phyloP scores from a whole-genome alignment of 2,113 vertebrate species.

The Salvator merianae region DNA sequence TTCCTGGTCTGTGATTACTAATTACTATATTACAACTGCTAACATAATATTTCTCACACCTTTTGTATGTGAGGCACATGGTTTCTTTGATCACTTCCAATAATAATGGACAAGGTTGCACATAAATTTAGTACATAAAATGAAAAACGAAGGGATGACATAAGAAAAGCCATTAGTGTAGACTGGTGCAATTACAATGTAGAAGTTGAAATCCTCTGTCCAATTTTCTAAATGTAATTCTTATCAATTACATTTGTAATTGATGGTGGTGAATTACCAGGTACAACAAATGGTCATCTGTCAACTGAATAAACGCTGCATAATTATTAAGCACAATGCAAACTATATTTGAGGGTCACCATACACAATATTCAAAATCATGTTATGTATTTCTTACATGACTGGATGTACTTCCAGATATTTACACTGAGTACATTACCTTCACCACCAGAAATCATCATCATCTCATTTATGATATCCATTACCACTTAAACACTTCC shows the following conservation, averaged over 20 bases:
- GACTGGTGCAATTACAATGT: too few species aligned
- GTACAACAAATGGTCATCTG: not conserved
- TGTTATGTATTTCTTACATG: not conserved
- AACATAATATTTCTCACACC: not conserved
- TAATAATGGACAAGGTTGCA: not conserved
- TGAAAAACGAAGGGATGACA: too few species aligned
- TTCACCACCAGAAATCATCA: too few species aligned
- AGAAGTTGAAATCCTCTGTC: not conserved
- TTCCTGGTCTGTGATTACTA: not conserved
- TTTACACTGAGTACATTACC: too few species aligned
- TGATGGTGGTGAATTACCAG: too few species aligned
- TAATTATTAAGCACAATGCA: not conserved
- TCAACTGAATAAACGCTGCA: not conserved
- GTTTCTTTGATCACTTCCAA: not conserved
- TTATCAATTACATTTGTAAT: not conserved
- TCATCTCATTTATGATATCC: too few species aligned
- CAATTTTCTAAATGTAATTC: not conserved
- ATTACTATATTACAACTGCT: too few species aligned
- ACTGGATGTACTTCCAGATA: not conserved
- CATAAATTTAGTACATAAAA: too few species aligned
- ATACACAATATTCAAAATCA: not conserved
- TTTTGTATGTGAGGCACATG: not conserved
- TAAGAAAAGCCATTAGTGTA: too few species aligned
- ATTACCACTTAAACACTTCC: not conserved
- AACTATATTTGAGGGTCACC: not conserved